These are phyloP conservation scores for Sesamia nonagrioides DNA, from an alignment of 1,140 invertebrate genomes.

Conservation along the genomic window DNA sequence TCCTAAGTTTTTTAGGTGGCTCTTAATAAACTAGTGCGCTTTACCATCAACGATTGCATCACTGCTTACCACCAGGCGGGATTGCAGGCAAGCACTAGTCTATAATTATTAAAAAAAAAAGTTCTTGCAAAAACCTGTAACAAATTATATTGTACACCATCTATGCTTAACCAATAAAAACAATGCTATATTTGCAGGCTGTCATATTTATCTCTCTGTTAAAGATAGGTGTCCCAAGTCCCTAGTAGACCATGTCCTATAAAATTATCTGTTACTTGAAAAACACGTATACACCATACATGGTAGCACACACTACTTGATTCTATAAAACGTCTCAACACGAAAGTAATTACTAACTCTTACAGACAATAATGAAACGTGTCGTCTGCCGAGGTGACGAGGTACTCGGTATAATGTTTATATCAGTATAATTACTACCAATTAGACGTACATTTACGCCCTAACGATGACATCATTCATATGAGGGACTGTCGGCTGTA, in stretches of 20 bases:
- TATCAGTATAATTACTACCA: slow-evolving; percentile 32
- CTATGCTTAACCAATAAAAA: too few species aligned
- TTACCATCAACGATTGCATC: too few species aligned
- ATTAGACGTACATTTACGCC: slow-evolving; percentile 30
- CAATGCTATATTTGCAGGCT: background rate
- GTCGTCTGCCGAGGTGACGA: background rate
- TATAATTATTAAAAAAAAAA: too few species aligned
- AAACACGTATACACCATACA: background rate
- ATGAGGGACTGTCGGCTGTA: slow-evolving; percentile 1
- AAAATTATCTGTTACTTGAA: background rate
- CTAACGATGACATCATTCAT: slow-evolving; percentile 32
- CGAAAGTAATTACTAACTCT: background rate
- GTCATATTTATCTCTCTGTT: background rate
- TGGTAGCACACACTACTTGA: background rate
- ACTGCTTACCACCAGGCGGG: too few species aligned
- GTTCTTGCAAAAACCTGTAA: too few species aligned
- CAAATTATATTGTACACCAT: too few species aligned
- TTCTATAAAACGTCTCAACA: background rate
- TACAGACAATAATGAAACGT: background rate
- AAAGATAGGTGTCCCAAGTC: background rate
- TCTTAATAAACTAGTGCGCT: too few species aligned
- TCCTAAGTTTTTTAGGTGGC: too few species aligned
- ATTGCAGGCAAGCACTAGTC: too few species aligned
- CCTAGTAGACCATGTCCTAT: background rate
- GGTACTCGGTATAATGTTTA: slow-evolving; percentile 6